These are phyloP conservation scores for Stichodactyla mertensii DNA, from an alignment of 64 coral and sea anemone genomes.

Conservation along the genomic window DNA sequence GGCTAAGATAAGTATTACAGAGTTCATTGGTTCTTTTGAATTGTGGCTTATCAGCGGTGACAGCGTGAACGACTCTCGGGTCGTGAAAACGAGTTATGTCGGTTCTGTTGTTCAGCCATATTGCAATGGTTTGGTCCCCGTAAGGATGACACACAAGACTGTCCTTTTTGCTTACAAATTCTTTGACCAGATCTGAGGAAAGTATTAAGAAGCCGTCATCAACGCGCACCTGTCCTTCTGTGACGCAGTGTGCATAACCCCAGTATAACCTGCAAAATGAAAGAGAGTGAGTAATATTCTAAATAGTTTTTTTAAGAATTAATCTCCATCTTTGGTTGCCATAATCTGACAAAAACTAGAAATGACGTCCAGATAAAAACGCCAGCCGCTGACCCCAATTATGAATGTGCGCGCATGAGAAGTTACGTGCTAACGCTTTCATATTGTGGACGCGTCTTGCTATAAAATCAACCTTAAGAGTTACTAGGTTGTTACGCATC, in stretches of 20 bases:
- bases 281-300: background rate
- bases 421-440: too few species aligned
- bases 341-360: too few species aligned
- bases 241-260: conserved; percentile 81
- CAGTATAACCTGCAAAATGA: conserved; percentile 63
- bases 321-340: too few species aligned
- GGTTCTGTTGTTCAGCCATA: conserved; percentile 87
- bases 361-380: too few species aligned
- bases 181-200: conserved; percentile 52
- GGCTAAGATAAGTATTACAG: conserved; percentile 58
- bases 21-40: conserved; percentile 58
- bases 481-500: too few species aligned
- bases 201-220: conserved; percentile 90
- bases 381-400: too few species aligned
- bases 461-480: too few species aligned
- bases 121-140: conserved; percentile 79
- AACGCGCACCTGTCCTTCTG: conserved; percentile 70
- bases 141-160: conserved; percentile 84
- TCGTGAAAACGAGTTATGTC: conserved; percentile 79
- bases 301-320: too few species aligned
- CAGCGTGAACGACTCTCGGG: conserved; percentile 66
- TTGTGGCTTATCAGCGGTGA: conserved; percentile 56
- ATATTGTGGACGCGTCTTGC: too few species aligned
- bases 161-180: conserved; percentile 63
- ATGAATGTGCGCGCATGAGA: too few species aligned